Base-by-base conservation (phyloP, 92 coral and sea anemone genomes). In the Ricordea florida region DNA sequence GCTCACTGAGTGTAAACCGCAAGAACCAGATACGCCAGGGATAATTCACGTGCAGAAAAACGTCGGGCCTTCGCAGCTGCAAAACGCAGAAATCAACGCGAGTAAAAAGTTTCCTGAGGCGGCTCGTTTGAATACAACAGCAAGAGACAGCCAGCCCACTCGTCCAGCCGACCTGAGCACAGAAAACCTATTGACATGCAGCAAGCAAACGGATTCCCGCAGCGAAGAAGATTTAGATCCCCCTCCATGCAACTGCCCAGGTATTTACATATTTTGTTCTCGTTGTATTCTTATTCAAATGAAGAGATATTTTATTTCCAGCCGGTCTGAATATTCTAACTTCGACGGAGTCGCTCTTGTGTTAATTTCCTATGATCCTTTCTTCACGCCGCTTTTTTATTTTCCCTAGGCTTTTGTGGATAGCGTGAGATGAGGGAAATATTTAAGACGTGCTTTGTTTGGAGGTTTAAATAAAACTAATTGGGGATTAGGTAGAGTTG, bases 241-340 rank as follows among this genome's bases (percentile, higher is more conserved):
- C 89, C 90, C 87, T 61, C 85, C 84, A 52, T 91, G 97, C 66
- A 40, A 87, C 75, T 91, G 97, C 87, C 93, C 82, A 83, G 97
- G 97, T 91, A 91, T 69, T 76, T 84, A 84, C 84, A 77, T 76
- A 76, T 83, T 76, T 78, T 64, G n/a, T 51, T 74, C 36, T 76
- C 18, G 73, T 60, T 76, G 74, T 69, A 76, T 84, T 84, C 69
- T 66, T 69, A 84, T 84, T 84, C 80, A 84, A 84, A 84, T 84
- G 58, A 32, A 52, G 42, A 26, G 38, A 49, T 27, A 56, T 65
- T 47, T 65, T 43, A 36, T 60, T 60, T 26, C 52, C 65, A 70
- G 77, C 63, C 77, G 77, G 65, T 65, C 26, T 36, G 65, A 70
- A 70, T 55, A 70, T 52, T 66, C 34, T 31, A 58, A 24, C 69